phyloP scores from a whole-genome alignment of 2,113 vertebrate species.

The Oryzias melastigma region DNA sequence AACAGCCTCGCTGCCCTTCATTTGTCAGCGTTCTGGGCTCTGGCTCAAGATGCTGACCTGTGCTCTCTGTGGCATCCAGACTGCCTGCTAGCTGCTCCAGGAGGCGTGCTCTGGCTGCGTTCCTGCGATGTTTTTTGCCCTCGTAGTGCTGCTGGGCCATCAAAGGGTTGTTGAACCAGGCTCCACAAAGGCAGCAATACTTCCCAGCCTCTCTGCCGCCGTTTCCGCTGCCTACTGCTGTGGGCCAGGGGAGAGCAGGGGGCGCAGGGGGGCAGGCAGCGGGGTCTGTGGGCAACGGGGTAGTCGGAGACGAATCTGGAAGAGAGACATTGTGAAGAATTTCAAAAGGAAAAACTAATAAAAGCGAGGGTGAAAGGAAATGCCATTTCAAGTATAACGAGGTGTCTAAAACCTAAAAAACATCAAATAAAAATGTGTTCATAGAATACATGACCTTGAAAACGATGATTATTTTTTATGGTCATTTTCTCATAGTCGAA shows the following conservation, averaged over 20 bases:
- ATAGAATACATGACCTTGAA: slow-evolving; percentile 14
- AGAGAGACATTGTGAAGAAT: not conserved
- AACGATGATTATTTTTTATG: slow-evolving; percentile 4
- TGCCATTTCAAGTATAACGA: slow-evolving; percentile 25
- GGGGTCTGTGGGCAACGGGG: slow-evolving; percentile 67
- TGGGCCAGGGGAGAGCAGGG: slow-evolving; percentile 51
- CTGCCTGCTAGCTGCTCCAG: slow-evolving; percentile 80
- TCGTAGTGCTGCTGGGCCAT: slow-evolving; percentile 86
- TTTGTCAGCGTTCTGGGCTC: slow-evolving; percentile 24
- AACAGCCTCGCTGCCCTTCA: slow-evolving; percentile 31
- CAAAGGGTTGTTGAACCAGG: slow-evolving; percentile 85
- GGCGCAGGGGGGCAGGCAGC: slow-evolving; percentile 55
- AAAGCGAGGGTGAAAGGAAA: not conserved
- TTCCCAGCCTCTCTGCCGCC: slow-evolving; percentile 77
- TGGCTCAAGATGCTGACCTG: slow-evolving; percentile 67
- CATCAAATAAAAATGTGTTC: slow-evolving; percentile 25
- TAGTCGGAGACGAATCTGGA: slow-evolving; percentile 74
- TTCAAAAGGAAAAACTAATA: not conserved
- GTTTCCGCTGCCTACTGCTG: slow-evolving; percentile 53
- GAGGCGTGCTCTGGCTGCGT: slow-evolving; percentile 78
- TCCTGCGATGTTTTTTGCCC: slow-evolving; percentile 83
- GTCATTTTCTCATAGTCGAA: not conserved
- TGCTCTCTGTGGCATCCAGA: slow-evolving; percentile 78
- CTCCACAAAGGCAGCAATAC: slow-evolving; percentile 80
- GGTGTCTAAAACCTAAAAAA: slow-evolving; percentile 12